phyloP scores from a whole-genome alignment of 2,113 vertebrate species.

The Sapajus apella region DNA sequence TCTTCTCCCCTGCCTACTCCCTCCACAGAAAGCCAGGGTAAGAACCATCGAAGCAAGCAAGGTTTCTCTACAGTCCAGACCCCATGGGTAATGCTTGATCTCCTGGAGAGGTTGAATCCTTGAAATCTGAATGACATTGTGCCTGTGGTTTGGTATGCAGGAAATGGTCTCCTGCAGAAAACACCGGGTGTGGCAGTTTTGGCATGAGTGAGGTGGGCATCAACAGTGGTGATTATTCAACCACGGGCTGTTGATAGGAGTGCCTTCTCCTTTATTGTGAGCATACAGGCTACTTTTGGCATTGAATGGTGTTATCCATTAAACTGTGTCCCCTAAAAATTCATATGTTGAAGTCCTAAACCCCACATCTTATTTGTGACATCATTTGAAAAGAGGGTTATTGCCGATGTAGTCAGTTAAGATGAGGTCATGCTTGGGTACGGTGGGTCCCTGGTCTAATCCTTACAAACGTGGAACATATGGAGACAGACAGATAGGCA shows the following conservation, averaged over 20 bases:
- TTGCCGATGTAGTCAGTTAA: not conserved
- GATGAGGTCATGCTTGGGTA: not conserved
- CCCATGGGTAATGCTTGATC: not conserved
- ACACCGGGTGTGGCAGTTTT: accelerated
- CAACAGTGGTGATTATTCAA: accelerated
- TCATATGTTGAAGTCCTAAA: not conserved
- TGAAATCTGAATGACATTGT: not conserved
- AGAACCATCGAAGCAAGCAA: not conserved
- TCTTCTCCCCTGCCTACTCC: not conserved
- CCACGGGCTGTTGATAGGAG: accelerated
- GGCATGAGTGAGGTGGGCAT: accelerated
- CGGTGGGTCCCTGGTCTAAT: accelerated
- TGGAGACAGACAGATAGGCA: not conserved
- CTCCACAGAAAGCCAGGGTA: accelerated
- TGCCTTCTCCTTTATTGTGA: not conserved
- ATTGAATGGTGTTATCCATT: not conserved
- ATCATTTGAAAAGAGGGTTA: not conserved
- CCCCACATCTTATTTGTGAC: not conserved
- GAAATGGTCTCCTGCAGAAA: not conserved
- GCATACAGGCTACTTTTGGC: not conserved
- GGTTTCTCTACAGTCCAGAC: not conserved
- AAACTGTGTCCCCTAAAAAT: too few species aligned
- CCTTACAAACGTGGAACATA: not conserved
- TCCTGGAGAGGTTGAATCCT: not conserved
- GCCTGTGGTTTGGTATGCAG: accelerated